phyloP scores from a whole-genome alignment of 2,888 invertebrate genomes.

The Rhynchonema sp. region DNA sequence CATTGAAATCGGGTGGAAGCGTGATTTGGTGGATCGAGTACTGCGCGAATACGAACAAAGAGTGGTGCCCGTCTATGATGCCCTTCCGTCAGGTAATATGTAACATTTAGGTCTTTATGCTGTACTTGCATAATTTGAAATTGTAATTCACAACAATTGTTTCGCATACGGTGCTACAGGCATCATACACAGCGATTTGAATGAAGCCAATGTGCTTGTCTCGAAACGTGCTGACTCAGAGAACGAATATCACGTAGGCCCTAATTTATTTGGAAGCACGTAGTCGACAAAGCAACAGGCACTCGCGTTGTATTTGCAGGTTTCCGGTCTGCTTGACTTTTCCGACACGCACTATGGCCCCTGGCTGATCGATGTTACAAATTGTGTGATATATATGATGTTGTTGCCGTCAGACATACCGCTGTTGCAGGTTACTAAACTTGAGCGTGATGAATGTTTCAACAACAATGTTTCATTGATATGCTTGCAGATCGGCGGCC shows the following conservation, averaged over 20 bases:
- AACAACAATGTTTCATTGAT: too few relatives aligned
- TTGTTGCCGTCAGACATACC: neutral
- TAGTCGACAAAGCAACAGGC: too few relatives aligned
- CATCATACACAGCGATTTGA: neutral
- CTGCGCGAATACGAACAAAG: neutral
- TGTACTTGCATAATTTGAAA: neutral
- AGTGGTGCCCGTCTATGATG: neutral
- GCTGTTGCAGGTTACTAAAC: neutral
- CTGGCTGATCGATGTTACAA: neutral
- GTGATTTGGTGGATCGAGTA: too few relatives aligned
- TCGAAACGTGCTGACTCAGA: neutral
- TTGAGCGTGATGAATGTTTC: too few relatives aligned
- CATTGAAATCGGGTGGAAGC: too few relatives aligned
- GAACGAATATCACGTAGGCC: too few relatives aligned
- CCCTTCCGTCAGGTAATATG: neutral
- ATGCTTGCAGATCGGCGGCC: too few relatives aligned
- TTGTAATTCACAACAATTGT: neutral
- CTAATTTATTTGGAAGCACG: too few relatives aligned
- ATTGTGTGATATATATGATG: neutral
- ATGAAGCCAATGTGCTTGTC: neutral
- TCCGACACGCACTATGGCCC: neutral
- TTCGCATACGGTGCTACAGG: neutral
- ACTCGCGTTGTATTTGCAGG: neutral
- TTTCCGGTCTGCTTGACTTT: neutral
- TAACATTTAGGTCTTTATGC: neutral